Base-by-base conservation (phyloP, 2,888 invertebrate species). In the Ochlodes sylvanus region DNA sequence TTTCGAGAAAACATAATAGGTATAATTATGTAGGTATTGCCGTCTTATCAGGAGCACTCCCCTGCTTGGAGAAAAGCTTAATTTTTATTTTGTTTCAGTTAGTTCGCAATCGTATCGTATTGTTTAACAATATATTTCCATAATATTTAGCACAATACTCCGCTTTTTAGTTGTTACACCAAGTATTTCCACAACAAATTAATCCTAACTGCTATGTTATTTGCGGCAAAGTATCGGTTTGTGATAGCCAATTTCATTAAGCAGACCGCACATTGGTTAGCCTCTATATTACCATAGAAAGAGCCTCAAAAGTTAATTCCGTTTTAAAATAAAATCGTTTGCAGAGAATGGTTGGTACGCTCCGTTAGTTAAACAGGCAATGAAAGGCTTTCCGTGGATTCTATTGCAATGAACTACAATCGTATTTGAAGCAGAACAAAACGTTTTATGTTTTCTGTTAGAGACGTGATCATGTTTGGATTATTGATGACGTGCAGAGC, bases 321-420 rank as follows among this genome's bases (percentile, higher is more conserved):
- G 63, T 34, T 63, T 41, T 62, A 34, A 52, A 63, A 41, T 63
- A 63, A 54, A 63, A 63, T 54, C 41, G 50, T 63, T 38, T 42
- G 32, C 21, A 19, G 55, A 44, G 12, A 38, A 42, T n/a, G 54
- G 12, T 42, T n/a, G 63, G 44, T 27, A 2, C 42, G 55, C 27
- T 63, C 42, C 42, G 63, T 55, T 63, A 63, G 63, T 55, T 44
- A 55, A 63, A 63, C 55, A 55, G 54, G 44, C 63, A 55, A 63
- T 63, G 55, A 63, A 32, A 32, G 32, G 12, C 63, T 63, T 27
- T 21, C 41, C n/a, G 50, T 62, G 47, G 62, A 50, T 52, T 27
- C 63, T 32, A 42, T 58, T 58, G n/a, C 21, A 62, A 47, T 17
- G 15, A 47, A 47, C 17, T 47, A 15, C 44, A 47, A 47, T 47